Conservation (phyloP, 2,888 invertebrate species). For the Helobdella robusta region DNA sequence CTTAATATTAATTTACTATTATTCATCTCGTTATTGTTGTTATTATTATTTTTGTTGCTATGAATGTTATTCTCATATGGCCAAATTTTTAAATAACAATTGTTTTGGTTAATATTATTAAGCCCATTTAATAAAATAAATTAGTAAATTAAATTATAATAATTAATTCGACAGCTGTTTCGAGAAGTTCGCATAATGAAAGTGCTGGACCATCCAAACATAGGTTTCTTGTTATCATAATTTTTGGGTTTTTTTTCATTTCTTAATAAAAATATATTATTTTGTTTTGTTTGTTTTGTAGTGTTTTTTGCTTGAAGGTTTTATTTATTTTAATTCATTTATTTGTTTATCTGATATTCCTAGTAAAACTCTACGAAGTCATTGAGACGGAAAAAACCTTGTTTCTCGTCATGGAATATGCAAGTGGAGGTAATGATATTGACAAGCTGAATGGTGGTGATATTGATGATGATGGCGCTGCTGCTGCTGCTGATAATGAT, state of each 20-base stretch:
- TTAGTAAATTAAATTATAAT: no score
- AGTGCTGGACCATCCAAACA: conserved; percentile 35
- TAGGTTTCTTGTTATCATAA: conserved; percentile 27
- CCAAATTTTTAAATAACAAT: no score
- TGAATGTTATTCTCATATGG: no score
- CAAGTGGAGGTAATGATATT: conserved; percentile 65
- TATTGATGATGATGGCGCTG: neutral
- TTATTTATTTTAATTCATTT: conserved; percentile 1
- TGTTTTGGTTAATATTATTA: no score
- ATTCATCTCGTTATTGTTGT: no score
- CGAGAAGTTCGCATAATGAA: conserved; percentile 35
- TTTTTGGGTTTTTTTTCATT: conserved; percentile 4
- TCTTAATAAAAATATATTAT: neutral
- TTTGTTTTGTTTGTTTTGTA: no score
- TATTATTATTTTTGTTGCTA: no score
- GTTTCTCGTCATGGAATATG: conserved; percentile 99
- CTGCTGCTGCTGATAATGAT: neutral
- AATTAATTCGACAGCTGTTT: conserved; percentile 26
- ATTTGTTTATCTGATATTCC: conserved; percentile 31
- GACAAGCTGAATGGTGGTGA: neutral
- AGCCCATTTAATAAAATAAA: no score
- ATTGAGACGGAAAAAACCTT: conserved; percentile 99
- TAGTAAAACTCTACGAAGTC: conserved; percentile 71
- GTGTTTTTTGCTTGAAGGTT: neutral
- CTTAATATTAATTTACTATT: no score